Conservation (phyloP, 2,888 invertebrate species). For the Synergus laeviventris region DNA sequence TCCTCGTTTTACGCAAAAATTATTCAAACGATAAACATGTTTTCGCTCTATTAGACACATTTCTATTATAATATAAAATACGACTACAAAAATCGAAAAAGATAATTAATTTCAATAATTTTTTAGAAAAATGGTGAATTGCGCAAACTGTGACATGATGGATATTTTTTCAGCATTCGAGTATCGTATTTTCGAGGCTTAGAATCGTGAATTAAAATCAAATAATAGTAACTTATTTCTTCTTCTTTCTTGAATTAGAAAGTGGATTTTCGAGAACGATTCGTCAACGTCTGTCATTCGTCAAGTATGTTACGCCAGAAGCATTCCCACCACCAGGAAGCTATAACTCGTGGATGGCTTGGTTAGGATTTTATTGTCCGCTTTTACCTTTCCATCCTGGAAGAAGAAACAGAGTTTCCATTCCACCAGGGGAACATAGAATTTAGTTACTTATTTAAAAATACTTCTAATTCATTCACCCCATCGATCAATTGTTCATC, state of each 20-base stretch:
- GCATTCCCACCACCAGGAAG: conserved; percentile 70
- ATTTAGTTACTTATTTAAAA: not conserved
- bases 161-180: not conserved
- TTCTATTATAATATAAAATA: too few species aligned
- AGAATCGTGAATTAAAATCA: not conserved
- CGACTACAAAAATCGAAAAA: too few species aligned
- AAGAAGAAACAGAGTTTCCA: conserved; percentile 51
- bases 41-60: too few species aligned
- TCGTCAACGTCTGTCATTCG: conserved; percentile 65
- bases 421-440: conserved; percentile 59
- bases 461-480: not conserved
- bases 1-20: too few species aligned
- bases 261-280: not conserved
- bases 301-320: conserved; percentile 71
- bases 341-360: conserved; percentile 59
- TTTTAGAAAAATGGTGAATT: too few species aligned
- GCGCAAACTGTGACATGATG: too few species aligned
- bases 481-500: not conserved
- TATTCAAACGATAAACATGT: too few species aligned
- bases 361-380: conserved; percentile 30
- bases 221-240: not conserved
- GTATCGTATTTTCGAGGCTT: not conserved
- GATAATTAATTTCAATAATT: too few species aligned
- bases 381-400: conserved; percentile 36
- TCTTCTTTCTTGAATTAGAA: not conserved